phyloP scores from a whole-genome alignment of 2,797 vertebrate genomes.

The Lates japonicus region DNA sequence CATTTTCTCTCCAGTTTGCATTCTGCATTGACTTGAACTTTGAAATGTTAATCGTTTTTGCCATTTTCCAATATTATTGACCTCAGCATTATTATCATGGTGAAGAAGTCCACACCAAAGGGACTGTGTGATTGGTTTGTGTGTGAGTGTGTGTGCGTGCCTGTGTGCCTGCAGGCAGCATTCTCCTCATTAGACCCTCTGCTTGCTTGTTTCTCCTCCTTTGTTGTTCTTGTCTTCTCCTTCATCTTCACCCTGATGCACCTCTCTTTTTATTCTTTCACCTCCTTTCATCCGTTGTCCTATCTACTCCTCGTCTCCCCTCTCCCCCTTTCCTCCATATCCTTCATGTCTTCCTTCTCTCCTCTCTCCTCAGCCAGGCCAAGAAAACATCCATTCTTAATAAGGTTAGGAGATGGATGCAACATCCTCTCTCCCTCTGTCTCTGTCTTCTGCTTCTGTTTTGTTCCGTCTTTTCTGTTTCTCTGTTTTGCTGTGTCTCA shows the following conservation, averaged over 20 bases:
- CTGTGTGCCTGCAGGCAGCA: conserved; percentile 11
- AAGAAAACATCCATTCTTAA: conserved; percentile 59
- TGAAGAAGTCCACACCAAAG: conserved; percentile 34
- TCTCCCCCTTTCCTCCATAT: conserved; percentile 26
- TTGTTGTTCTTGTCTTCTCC: conserved; percentile 12
- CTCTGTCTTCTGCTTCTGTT: conserved; percentile 25
- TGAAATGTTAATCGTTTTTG: conserved; percentile 69
- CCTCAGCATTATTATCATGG: conserved; percentile 26
- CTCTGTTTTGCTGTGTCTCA: conserved; percentile 15
- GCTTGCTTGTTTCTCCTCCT: conserved; percentile 33
- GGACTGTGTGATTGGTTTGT: conserved; percentile 11
- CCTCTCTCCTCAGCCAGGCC: conserved; percentile 14
- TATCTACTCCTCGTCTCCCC: neutral
- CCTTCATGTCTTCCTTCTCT: conserved; percentile 12
- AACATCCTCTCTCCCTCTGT: conserved; percentile 5
- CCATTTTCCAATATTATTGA: conserved; percentile 65
- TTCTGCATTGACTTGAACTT: conserved; percentile 45
- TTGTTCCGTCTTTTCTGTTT: conserved; percentile 16
- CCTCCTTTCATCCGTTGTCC: conserved; percentile 30
- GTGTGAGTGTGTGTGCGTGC: neutral
- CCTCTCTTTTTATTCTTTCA: conserved; percentile 22
- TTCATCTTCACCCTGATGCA: conserved; percentile 46
- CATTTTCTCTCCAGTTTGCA: conserved; percentile 43
- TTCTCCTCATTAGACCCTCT: conserved; percentile 44
- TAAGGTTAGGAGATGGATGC: conserved; percentile 56